Conservation (phyloP, 2,797 vertebrate species). For the Chloroceryle amazona region DNA sequence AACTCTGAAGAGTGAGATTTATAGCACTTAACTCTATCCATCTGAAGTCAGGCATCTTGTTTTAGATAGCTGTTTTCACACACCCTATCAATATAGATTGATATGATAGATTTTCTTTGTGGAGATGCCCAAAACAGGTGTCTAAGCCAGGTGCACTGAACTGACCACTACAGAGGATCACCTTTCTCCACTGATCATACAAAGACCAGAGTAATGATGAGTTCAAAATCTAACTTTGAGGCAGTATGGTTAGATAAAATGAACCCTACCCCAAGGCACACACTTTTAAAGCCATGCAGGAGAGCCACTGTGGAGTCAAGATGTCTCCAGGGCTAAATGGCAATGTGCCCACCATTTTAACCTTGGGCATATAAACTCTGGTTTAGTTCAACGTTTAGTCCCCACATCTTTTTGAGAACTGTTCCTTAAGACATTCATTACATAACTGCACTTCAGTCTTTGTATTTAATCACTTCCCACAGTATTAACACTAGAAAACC, state of each 20-base stretch:
- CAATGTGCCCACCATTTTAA: background rate
- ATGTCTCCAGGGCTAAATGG: background rate
- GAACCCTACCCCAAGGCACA: background rate
- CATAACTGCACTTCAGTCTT: background rate
- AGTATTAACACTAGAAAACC: background rate
- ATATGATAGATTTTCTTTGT: background rate
- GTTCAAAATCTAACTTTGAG: background rate
- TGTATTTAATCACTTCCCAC: background rate
- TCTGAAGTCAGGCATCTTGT: conserved; percentile 62
- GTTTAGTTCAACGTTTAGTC: background rate
- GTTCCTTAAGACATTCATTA: background rate
- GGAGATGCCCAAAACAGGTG: background rate
- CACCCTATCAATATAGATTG: conserved; percentile 11
- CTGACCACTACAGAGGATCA: background rate
- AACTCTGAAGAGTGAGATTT: conserved; percentile 78
- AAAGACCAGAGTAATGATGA: background rate
- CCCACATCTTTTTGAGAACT: background rate
- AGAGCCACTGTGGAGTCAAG: background rate
- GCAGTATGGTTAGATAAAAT: background rate
- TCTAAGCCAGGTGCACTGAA: background rate
- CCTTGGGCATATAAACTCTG: background rate
- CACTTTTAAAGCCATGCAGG: background rate
- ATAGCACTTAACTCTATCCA: conserved; percentile 76
- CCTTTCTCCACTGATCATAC: background rate
- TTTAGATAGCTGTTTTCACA: conserved; percentile 51